phyloP scores from a whole-genome alignment of 2,888 invertebrate species.

The Folsomia candida region DNA sequence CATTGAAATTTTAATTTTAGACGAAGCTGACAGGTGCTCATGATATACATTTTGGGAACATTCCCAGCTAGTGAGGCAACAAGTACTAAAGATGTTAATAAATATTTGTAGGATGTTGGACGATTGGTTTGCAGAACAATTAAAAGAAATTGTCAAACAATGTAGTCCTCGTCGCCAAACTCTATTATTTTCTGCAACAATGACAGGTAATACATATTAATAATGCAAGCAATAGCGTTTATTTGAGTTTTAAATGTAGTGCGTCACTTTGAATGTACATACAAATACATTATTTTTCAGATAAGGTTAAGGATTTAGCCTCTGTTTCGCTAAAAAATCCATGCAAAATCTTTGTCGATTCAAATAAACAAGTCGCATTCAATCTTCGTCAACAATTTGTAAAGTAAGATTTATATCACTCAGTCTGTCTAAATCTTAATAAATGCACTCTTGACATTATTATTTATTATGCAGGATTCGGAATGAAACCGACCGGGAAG shows the following conservation, averaged over 20 bases:
- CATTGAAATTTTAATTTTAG: constrained; percentile 81
- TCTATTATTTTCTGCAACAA: constrained; percentile 96
- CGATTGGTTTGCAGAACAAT: constrained; percentile 97
- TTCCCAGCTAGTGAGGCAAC: not conserved
- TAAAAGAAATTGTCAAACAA: constrained; percentile 94
- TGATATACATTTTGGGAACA: constrained; percentile 1
- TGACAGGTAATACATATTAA: too few relatives aligned
- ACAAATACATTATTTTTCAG: too few relatives aligned
- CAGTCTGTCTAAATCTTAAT: not conserved
- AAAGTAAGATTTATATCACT: constrained; percentile 56
- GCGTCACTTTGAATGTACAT: too few relatives aligned
- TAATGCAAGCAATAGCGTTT: too few relatives aligned
- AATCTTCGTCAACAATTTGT: constrained; percentile 96
- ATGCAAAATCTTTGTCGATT: constrained; percentile 91
- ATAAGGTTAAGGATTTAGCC: constrained; percentile 89
- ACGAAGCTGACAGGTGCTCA: constrained; percentile 69
- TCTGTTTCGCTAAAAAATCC: constrained; percentile 89
- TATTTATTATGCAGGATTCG: constrained; percentile 65
- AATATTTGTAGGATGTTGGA: constrained; percentile 75
- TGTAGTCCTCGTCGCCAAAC: constrained; percentile 91
- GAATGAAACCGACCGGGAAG: constrained; percentile 88
- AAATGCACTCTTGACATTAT: not conserved
- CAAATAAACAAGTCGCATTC: constrained; percentile 91
- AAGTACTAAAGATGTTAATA: not conserved
- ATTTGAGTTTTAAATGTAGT: too few relatives aligned